These are phyloP conservation scores for Porites rus DNA, from an alignment of 92 coral and sea anemone genomes.

Conservation along the genomic window DNA sequence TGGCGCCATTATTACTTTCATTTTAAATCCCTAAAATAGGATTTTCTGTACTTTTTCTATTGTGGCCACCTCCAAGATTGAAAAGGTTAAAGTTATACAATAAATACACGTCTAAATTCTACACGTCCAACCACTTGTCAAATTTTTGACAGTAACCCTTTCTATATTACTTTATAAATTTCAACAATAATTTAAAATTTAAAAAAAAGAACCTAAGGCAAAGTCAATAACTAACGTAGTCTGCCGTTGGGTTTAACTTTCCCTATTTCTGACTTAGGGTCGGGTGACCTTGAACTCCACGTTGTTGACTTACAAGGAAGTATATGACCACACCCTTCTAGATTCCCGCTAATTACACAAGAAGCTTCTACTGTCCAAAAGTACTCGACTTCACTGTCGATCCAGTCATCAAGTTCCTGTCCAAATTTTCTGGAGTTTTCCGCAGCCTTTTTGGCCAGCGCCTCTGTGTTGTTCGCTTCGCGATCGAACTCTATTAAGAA, in stretches of 20 bases:
- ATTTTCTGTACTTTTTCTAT: no score
- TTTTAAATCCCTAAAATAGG: no score
- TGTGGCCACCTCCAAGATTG: neutral
- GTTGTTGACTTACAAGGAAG: conserved; percentile 69
- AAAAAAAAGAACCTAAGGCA: conserved; percentile 22
- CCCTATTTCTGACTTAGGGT: conserved; percentile 94
- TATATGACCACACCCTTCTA: conserved; percentile 74
- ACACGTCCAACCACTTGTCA: neutral
- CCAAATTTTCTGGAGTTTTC: conserved; percentile 88
- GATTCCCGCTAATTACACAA: conserved; percentile 68
- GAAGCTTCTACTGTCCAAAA: conserved; percentile 91
- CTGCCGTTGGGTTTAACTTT: conserved; percentile 84
- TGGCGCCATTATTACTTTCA: no score
- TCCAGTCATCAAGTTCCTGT: conserved; percentile 79
- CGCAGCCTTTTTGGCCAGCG: conserved; percentile 78
- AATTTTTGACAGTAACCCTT: neutral
- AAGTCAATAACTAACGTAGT: conserved; percentile 65
- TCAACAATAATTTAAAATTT: conserved; percentile 23
- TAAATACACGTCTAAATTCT: neutral
- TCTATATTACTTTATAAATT: neutral
- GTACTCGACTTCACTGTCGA: conserved; percentile 71
- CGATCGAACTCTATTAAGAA: conserved; percentile 96
- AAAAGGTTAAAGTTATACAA: neutral
- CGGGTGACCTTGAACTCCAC: conserved; percentile 98
- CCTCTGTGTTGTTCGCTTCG: conserved; percentile 88